phyloP scores from a whole-genome alignment of 2,113 vertebrate species.

The Crocuta crocuta region DNA sequence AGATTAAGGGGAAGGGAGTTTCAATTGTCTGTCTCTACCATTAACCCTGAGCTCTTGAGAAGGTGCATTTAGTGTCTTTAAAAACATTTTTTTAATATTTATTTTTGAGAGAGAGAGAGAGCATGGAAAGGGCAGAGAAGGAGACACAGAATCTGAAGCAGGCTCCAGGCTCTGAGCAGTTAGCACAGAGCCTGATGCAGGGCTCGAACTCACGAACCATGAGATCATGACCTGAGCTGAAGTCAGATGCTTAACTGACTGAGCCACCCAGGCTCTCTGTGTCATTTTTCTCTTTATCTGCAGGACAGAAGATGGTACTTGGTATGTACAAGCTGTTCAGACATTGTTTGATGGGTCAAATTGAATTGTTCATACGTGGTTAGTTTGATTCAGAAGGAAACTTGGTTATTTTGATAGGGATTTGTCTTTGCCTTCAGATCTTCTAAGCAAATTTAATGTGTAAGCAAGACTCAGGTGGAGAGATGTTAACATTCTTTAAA shows the following conservation, averaged over 20 bases:
- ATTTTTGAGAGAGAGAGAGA: too few species aligned
- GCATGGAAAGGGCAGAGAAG: too few species aligned
- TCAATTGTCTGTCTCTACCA: background rate
- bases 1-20: background rate
- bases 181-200: too few species aligned
- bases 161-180: too few species aligned
- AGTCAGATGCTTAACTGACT: too few species aligned
- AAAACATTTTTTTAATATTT: too few species aligned
- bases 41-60: background rate
- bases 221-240: too few species aligned
- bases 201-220: too few species aligned
- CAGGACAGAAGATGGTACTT: background rate
- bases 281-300: background rate
- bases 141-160: too few species aligned
- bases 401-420: background rate
- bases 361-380: background rate
- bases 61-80: background rate
- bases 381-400: background rate
- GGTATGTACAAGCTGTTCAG: background rate
- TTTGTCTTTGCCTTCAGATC: constrained; percentile 35
- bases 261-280: too few species aligned
- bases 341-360: background rate
- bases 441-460: constrained; percentile 26
- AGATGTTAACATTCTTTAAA: background rate
- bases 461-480: constrained; percentile 39